Evolutionary conservation across 2,888 invertebrate genomes (phyloP), one percentile per base, ranked within the genome.

Genomic region (Lycia hirtaria): DNA sequence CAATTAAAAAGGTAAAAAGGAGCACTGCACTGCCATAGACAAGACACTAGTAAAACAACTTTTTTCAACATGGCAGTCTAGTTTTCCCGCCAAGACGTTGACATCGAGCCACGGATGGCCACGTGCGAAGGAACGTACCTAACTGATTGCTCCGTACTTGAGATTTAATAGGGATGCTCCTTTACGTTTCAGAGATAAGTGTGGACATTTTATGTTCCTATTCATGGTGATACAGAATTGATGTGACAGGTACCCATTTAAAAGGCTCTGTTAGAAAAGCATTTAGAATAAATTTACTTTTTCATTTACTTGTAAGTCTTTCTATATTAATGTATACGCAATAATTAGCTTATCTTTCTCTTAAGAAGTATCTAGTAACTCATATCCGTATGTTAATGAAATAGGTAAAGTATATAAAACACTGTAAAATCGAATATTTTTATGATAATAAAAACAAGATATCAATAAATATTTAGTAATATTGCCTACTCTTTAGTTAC

Each of bases 31-130:
- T 47, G 41, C 68, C 61, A 63, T 56, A 22, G 60, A 72, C 72
- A 69, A 72, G 73, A 73, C 68, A 78, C 80, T 76, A 75, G 80
- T 75, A 67, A 65, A 70, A 76, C 80, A 67, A 81, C 81, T 87
- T 83, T 77, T 87, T 88, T 84, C 81, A 86, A 83, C 72, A 87
- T 87, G 87, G 83, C 84, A 72, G 79, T 72, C 64, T 65, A 69
- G 72, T 80, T 64, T 81, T 80, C 78, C 80, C 81, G 83, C 82
- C 77, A 68, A 74, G 67, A 73, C 71, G 76, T 78, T 80, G 85
- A 80, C 81, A 82, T 73, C 75, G 75, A 73, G 76, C 80, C 77
- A 76, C 71, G 60, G 49, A 59, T 51, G 53, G 78, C 80, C 85
- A 87, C 83, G 84, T 85, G 85, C 79, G 78, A 78, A 71, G 68